Evolutionary conservation across 2,113 vertebrate species (phyloP).

Genomic region (Pterocles gutturalis): DNA sequence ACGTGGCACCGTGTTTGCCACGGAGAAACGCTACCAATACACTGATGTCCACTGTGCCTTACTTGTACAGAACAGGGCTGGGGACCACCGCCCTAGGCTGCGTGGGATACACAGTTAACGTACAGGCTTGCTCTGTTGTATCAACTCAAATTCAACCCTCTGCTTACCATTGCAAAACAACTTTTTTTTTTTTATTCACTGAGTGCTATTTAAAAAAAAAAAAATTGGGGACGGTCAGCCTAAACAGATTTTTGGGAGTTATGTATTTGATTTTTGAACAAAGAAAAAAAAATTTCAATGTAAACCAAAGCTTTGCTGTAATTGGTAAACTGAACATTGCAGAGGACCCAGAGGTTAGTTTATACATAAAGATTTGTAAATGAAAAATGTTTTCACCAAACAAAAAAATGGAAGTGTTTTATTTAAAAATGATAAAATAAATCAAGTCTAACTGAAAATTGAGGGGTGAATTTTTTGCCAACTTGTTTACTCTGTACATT

Average conservation of each 20-base stretch:
- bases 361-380: not conserved
- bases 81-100: not conserved
- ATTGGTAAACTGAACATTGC: not conserved
- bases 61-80: not conserved
- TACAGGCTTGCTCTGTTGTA: not conserved
- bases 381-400: not conserved
- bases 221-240: not conserved
- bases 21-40: rapidly evolving
- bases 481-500: not conserved
- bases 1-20: rapidly evolving
- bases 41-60: rapidly evolving
- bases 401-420: not conserved
- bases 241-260: not conserved
- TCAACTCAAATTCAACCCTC: not conserved
- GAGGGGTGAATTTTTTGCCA: not conserved
- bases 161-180: not conserved
- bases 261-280: not conserved
- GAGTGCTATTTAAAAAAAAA: not conserved
- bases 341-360: rapidly evolving
- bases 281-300: not conserved
- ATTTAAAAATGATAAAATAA: not conserved
- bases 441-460: not conserved
- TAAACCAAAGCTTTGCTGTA: not conserved
- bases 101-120: rapidly evolving
- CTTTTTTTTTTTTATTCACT: not conserved